Base-by-base conservation (phyloP, 1,140 invertebrate species). In the Drosophila auraria region DNA sequence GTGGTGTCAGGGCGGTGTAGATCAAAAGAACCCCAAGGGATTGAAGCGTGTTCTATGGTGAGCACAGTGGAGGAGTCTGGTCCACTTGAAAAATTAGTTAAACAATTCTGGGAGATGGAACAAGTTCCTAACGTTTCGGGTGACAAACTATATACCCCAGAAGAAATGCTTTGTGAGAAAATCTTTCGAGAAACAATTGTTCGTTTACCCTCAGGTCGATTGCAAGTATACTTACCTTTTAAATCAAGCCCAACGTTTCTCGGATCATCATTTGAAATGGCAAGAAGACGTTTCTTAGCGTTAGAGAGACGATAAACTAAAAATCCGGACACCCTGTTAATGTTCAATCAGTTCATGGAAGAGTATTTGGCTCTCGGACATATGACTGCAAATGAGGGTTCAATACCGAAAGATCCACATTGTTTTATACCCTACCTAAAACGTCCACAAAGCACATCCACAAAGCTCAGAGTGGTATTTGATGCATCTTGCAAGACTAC, bases 311-410 rank as follows among this genome's bases (percentile, higher is more conserved):
- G 60, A 38, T 25, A 40, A 25, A 50, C 30, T 4, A n/a, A 25
- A 30, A 40, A 25, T 23, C 47, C 33, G 15, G n/a, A 36, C 9
- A 30, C 27, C 15, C 30, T 40, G 9, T 8, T 30, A 14, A 33
- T 45, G 25, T 59, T 59, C 12, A 59, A 17, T 42, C 14, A 38
- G 7, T 50, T 62, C 5, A 62, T 50, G 20, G 9, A 50, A 15
- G 23, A 51, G 15, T 50, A 50, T 12, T 12, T 40, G 38, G 33
- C n/a, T 12, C 36, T 61, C 2, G 44, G 27, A 14, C 38, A 40
- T 40, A 15, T 40, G 38, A 40, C 38, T 40, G 12, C 14, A 5
- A 36, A 9, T 11, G 33, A 36, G 33, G 8, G 33, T 36, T 36
- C 33, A 11, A 36, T 36, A 36, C 33, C 33, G 33, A 36, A 36